Percentiles rank a stretch among this genome's conserved stretches.
Conservation (phyloP, 2,888 invertebrate genomes). For the Platycnemis pennipes region DNA sequence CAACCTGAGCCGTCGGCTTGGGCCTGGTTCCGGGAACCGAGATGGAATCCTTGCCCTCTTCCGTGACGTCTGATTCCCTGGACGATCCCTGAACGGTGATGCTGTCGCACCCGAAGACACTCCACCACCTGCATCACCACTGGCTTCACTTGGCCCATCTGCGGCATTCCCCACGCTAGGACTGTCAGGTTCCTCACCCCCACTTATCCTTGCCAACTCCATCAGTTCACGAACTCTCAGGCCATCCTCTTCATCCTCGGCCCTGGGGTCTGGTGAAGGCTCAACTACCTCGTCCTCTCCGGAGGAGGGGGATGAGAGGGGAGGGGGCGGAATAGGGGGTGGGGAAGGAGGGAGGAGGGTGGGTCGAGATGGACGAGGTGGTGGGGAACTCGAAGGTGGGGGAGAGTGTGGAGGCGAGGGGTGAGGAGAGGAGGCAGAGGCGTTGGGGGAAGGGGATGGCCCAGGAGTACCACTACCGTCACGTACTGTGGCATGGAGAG, state of each 20-base stretch:
- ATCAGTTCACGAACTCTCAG: constrained; percentile 70
- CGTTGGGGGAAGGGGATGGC: constrained; percentile 25
- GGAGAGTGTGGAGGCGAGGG: constrained; percentile 38
- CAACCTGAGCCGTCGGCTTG: constrained; percentile 51
- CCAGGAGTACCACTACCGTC: constrained; percentile 63
- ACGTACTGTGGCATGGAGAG: constrained; percentile 80
- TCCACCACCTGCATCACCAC: constrained; percentile 69
- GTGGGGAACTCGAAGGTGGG: constrained; percentile 35
- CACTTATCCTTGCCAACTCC: constrained; percentile 70
- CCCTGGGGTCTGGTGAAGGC: constrained; percentile 18
- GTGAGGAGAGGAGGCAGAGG: constrained; percentile 28
- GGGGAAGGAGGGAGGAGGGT: constrained; percentile 23
- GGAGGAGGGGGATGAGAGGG: constrained; percentile 29
- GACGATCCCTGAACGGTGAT: constrained; percentile 57
- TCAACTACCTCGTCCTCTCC: constrained; percentile 44
- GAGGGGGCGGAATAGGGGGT: constrained; percentile 9
- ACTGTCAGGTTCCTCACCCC: constrained; percentile 70
- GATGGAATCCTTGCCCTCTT: constrained; percentile 55
- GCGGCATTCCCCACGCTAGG: constrained; percentile 64
- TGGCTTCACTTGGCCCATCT: constrained; percentile 70
- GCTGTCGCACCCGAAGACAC: constrained; percentile 22
- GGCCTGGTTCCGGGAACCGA: constrained; percentile 52
- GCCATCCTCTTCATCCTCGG: constrained; percentile 44
- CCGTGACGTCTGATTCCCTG: constrained; percentile 51
- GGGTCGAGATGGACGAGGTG: constrained; percentile 20